Evolutionary conservation across 2,888 invertebrate genomes (phyloP).

Genomic region (Parnassius glacialis): DNA sequence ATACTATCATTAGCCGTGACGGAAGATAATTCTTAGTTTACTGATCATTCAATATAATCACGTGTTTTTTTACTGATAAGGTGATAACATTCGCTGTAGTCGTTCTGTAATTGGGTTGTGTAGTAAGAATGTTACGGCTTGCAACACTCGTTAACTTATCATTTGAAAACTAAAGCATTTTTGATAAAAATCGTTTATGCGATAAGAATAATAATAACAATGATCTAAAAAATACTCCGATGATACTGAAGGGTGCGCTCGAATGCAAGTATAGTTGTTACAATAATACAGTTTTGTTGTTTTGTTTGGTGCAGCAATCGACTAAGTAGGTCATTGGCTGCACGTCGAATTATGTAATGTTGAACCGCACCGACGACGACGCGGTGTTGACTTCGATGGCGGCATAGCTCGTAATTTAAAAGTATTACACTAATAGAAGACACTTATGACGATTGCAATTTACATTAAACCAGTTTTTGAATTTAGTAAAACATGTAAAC

Average conservation of each 20-base stretch:
- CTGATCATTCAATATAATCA: conserved; percentile 15
- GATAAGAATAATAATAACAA: conserved; percentile 14
- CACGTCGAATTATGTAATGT: conserved; percentile 69
- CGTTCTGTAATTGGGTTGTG: conserved; percentile 37
- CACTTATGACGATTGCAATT: conserved; percentile 38
- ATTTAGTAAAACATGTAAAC: conserved; percentile 33
- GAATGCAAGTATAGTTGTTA: conserved; percentile 26
- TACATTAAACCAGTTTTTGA: conserved; percentile 36
- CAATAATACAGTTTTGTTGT: conserved; percentile 47
- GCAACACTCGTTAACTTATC: conserved; percentile 35
- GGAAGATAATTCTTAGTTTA: conserved; percentile 7
- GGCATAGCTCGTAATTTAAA: conserved; percentile 36
- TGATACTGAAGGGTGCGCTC: conserved; percentile 13
- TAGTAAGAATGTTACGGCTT: conserved; percentile 48
- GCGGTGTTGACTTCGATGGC: conserved; percentile 23
- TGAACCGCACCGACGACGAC: conserved; percentile 36
- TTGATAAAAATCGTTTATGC: conserved; percentile 26
- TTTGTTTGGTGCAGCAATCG: conserved; percentile 56
- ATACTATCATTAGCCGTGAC: not conserved
- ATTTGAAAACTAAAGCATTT: conserved; percentile 23
- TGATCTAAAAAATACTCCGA: conserved; percentile 1
- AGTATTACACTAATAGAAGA: conserved; percentile 35
- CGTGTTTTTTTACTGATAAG: conserved; percentile 30
- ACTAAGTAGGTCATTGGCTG: conserved; percentile 74
- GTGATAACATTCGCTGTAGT: conserved; percentile 35